Base-by-base conservation (phyloP, 1,140 invertebrate genomes). In the Drosophila jambulina region DNA sequence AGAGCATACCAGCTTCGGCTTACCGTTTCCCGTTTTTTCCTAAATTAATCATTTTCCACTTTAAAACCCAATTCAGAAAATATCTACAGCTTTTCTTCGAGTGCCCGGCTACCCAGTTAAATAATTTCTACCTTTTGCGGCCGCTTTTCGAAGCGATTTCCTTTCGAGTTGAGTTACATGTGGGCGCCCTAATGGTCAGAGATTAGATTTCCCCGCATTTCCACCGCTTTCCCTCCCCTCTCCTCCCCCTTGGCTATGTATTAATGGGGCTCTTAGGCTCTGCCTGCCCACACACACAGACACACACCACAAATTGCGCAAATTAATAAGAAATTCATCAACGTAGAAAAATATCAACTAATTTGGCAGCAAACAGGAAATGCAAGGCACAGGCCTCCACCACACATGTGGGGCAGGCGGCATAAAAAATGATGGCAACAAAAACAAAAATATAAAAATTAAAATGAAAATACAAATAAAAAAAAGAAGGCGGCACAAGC, bases 251-350 rank as follows among this genome's bases (percentile, higher is more conserved):
- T 8, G 19, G 4, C 12, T 36, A 13, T 36, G 21, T 23, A 45
- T 61, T 58, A 75, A 65, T 65, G 74, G 38, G 56, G n/a, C 54
- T 54, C 62, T 68, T 46, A 51, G 42, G 49, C 67, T 46, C 34
- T 23, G 25, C 38, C 38, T 36, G 51, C 57, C 49, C 54, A 36
- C 60, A 72, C 45, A 36, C 19, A 59, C 25, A 48, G 3, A 25
- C 13, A 17, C 12, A 48, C 45, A 17, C 15, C 43, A 65, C 63
- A 86, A 86, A 86, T 82, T 74, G 76, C 53, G 57, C 68, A 83
- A 83, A 88, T 87, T 88, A 88, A 87, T 87, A 78, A 75, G 68
- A 83, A 77, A 87, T 87, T 70, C 80, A 87, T 87, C 83, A 87
- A 62, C 43, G 34, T 51, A 29, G 17, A 38, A 69, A 65, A 72